phyloP scores from a whole-genome alignment of 2,888 invertebrate genomes.

The Ischnus inquisitorius region DNA sequence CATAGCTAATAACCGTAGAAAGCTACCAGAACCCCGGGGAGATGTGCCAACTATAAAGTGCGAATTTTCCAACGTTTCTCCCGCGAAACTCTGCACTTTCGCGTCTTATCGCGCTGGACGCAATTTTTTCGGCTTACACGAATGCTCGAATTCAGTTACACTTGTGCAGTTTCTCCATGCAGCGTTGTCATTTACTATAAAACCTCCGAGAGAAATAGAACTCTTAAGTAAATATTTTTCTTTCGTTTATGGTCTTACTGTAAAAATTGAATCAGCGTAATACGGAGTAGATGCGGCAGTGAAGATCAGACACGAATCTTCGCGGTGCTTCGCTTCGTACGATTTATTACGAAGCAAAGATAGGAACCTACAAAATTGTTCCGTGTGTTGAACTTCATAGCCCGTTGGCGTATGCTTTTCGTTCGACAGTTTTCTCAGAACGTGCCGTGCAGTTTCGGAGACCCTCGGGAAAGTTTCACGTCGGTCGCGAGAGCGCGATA shows the following conservation, averaged over 20 bases:
- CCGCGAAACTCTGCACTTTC: background rate
- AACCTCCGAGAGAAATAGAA: no score
- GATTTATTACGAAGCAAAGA: slow-evolving; percentile 17
- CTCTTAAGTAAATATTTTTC: no score
- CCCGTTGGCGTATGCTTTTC: background rate
- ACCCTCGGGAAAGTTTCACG: slow-evolving; percentile 36
- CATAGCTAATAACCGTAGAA: slow-evolving; percentile 77
- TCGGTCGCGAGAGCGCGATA: slow-evolving; percentile 11
- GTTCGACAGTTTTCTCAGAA: slow-evolving; percentile 13
- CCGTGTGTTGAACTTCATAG: slow-evolving; percentile 12
- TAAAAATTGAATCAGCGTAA: background rate
- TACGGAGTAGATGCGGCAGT: background rate
- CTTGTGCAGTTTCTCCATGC: background rate
- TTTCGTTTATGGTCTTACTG: no score
- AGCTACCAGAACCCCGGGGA: slow-evolving; percentile 37
- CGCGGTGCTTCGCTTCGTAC: background rate
- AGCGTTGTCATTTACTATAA: no score
- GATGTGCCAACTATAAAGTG: slow-evolving; percentile 77
- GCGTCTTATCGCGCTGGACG: background rate
- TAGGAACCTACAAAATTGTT: slow-evolving; percentile 3
- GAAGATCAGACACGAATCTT: slow-evolving; percentile 1
- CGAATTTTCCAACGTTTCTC: slow-evolving; percentile 47
- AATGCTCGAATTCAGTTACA: background rate
- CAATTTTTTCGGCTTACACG: background rate
- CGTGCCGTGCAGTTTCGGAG: slow-evolving; percentile 11